phyloP scores from a whole-genome alignment of 1,140 invertebrate species.

The Macrobrachium rosenbergii region DNA sequence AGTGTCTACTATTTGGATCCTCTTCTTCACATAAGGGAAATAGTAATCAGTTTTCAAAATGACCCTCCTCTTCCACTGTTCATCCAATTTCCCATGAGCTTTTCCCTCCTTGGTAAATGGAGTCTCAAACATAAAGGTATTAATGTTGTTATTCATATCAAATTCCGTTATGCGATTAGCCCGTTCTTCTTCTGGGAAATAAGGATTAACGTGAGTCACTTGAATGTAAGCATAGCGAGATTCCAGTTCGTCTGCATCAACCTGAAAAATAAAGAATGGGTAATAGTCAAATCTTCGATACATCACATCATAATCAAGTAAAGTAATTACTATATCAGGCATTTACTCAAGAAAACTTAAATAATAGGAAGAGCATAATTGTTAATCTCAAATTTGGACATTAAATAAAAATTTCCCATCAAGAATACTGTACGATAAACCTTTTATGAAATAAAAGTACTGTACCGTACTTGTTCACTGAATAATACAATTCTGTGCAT shows the following conservation, averaged over 20 bases:
- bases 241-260: constrained; percentile 83
- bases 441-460: not conserved
- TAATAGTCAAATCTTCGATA: too few relatives aligned
- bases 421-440: not conserved
- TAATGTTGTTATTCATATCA: constrained; percentile 89
- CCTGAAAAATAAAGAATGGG: constrained; percentile 73
- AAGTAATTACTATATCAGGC: not conserved
- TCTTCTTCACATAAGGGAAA: constrained; percentile 93
- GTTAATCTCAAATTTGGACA: too few relatives aligned
- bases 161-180: constrained; percentile 79
- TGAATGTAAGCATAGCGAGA: constrained; percentile 90
- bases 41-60: constrained; percentile 85
- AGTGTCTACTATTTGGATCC: constrained; percentile 80
- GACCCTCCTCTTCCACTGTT: constrained; percentile 90
- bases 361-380: too few relatives aligned
- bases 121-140: constrained; percentile 91
- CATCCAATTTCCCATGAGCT: constrained; percentile 83
- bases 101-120: constrained; percentile 88
- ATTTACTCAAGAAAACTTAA: not conserved
- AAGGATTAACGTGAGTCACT: constrained; percentile 88
- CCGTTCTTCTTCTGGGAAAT: constrained; percentile 69
- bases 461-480: not conserved
- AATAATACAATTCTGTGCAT: not conserved
- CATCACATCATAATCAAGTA: not conserved
- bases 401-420: too few relatives aligned